Percentiles rank a stretch among this genome's conserved stretches.
These are phyloP conservation scores for Trichonephila clavata DNA, from an alignment of 1,140 invertebrate genomes.

Conservation along the genomic window DNA sequence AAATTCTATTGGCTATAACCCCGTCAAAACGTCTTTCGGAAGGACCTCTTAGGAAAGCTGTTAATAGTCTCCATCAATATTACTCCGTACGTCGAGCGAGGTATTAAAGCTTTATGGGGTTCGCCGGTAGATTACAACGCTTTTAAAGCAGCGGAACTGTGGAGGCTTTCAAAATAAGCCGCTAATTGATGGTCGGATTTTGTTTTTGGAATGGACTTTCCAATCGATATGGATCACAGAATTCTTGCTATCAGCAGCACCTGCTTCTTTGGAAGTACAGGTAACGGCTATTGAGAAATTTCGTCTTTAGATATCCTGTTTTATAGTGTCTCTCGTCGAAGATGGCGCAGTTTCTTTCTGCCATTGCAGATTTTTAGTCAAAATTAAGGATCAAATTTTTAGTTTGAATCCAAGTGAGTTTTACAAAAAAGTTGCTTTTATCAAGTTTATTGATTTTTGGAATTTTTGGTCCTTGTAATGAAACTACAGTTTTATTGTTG, in stretches of 20 bases:
- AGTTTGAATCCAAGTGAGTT: too few relatives aligned
- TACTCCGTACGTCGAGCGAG: not conserved
- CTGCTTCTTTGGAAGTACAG: not conserved
- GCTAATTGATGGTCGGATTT: slow-evolving; percentile 40
- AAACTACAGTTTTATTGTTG: too few relatives aligned
- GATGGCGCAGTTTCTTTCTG: not conserved
- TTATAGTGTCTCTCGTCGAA: not conserved
- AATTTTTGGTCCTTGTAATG: too few relatives aligned
- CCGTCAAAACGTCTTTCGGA: slow-evolving; percentile 45
- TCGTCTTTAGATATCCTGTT: not conserved
- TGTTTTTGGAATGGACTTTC: slow-evolving; percentile 34
- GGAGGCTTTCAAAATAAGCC: slow-evolving; percentile 39
- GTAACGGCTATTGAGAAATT: not conserved
- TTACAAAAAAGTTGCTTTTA: too few relatives aligned
- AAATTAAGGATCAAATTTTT: not conserved
- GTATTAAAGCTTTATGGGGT: slow-evolving; percentile 51
- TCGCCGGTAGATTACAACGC: slow-evolving; percentile 33
- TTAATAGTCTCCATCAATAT: slow-evolving; percentile 60
- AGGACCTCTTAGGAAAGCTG: slow-evolving; percentile 32
- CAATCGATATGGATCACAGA: not conserved
- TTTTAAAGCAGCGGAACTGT: slow-evolving; percentile 35
- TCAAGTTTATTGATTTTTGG: too few relatives aligned
- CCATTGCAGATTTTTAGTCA: too few relatives aligned
- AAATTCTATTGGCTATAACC: slow-evolving; percentile 49
- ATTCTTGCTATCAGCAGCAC: not conserved